phyloP scores from a whole-genome alignment of 2,797 vertebrate genomes.

The Rhinogobio ventralis region DNA sequence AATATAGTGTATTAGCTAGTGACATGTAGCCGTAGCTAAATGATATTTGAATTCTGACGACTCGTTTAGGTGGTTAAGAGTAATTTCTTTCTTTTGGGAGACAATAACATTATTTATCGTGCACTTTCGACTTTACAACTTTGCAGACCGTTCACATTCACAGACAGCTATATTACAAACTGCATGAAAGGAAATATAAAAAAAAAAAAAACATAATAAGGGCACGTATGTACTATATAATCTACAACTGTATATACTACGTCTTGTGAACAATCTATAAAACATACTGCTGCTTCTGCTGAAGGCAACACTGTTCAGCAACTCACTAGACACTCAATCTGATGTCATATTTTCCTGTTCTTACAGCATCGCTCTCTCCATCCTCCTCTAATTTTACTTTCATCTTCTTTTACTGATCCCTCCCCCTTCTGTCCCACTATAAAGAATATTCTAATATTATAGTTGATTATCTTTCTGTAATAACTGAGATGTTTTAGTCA shows the following conservation, averaged over 20 bases:
- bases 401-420: not conserved
- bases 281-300: not conserved
- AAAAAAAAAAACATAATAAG: too few relatives aligned
- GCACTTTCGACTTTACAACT: too few relatives aligned
- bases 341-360: constrained; percentile 3
- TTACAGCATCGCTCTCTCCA: not conserved
- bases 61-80: too few relatives aligned
- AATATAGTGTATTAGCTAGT: too few relatives aligned
- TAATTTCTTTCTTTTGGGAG: too few relatives aligned
- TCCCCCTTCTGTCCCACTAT: not conserved
- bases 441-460: not conserved
- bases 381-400: constrained; percentile 15
- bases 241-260: not conserved
- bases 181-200: too few relatives aligned
- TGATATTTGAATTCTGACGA: too few relatives aligned
- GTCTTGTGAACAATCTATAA: not conserved
- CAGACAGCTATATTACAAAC: too few relatives aligned
- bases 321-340: constrained; percentile 19
- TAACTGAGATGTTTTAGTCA: not conserved
- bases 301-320: not conserved
- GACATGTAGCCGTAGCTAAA: too few relatives aligned
- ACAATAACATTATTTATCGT: too few relatives aligned
- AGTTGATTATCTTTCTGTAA: not conserved
- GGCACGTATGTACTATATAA: not conserved
- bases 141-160: too few relatives aligned